These are phyloP conservation scores for Gasteruption jaculator DNA, from an alignment of 2,888 invertebrate species.

Conservation along the genomic window DNA sequence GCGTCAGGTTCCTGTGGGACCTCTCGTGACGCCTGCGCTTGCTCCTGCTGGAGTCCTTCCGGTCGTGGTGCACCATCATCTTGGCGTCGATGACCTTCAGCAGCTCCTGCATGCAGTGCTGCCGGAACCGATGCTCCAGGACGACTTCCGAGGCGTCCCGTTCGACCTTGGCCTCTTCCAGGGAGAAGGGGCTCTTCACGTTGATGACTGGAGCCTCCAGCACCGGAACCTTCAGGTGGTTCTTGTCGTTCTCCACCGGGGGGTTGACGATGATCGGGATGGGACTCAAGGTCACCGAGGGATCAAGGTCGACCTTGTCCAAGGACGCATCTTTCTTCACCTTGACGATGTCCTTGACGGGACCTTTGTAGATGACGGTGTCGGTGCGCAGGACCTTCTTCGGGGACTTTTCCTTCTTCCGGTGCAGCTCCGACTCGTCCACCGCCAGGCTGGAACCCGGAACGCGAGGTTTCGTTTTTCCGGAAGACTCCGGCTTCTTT, in stretches of 20 bases:
- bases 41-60: conserved; percentile 22
- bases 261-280: conserved; percentile 16
- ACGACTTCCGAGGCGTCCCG: conserved; percentile 11
- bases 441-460: too few species aligned
- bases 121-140: conserved; percentile 30
- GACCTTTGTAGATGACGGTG: conserved; percentile 42
- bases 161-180: conserved; percentile 17
- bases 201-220: conserved; percentile 27
- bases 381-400: conserved; percentile 35
- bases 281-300: conserved; percentile 4
- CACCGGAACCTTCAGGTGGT: conserved; percentile 28
- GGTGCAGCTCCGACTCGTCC: too few species aligned
- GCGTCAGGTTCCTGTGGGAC: conserved; percentile 24
- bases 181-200: conserved; percentile 28
- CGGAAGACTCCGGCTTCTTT: too few species aligned
- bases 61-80: conserved; percentile 35
- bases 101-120: conserved; percentile 40
- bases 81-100: conserved; percentile 41
- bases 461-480: too few species aligned
- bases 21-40: conserved; percentile 25
- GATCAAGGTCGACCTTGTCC: too few species aligned
- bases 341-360: conserved; percentile 23
- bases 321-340: too few species aligned
- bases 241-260: conserved; percentile 18
- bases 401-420: conserved; percentile 21